Evolutionary conservation across 2,113 vertebrate genomes (phyloP), one percentile per base, ranked within the genome.

Genomic region (Podilymbus podiceps): DNA sequence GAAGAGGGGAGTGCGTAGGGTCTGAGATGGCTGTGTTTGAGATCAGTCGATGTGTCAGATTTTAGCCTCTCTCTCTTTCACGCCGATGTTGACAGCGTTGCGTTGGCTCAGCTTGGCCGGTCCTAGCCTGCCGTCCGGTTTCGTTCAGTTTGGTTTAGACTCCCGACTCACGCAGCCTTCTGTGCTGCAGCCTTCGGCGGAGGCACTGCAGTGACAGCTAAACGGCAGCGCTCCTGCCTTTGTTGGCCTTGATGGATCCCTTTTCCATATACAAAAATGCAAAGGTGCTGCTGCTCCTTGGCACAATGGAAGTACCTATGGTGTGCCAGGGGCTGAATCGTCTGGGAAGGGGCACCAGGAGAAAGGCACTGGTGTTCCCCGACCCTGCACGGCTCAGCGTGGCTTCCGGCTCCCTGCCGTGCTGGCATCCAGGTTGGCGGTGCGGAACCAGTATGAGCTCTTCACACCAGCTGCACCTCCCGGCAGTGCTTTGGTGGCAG

Each of bases 351-450:
- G 18, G 6, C 50, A 68, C 16, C 28, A 9, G 47, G 58, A 49
- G 24, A 66, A 68, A 23, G 28, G 53, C 21, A 23, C 12, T 44
- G 20, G 14, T 53, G 17, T 56, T 80, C 42, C n/a, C 49, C 9
- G 44, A n/a, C 35, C 31, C 12, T 40, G 8, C 22, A 15, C 3
- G 0, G 7, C 24, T 76, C 15, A 1, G 30, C 13, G 6, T 12
- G 44, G 17, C 46, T 78, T 13, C 55, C 63, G 60, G 31, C 25
- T 85, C 22, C 28, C 42, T 63, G 60, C 23, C 10, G 46, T 18
- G 24, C 52, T 73, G 85, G 20, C 80, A 31, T 23, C 0, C 1
- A 50, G 55, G 16, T 20, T 24, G 47, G 52, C 62, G 27, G 23
- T 58, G 85, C 2, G 1, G 63, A 77, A 13, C 1, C 8, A 74